phyloP scores from a whole-genome alignment of 2,888 invertebrate genomes.

The Monoplex corrugatus region DNA sequence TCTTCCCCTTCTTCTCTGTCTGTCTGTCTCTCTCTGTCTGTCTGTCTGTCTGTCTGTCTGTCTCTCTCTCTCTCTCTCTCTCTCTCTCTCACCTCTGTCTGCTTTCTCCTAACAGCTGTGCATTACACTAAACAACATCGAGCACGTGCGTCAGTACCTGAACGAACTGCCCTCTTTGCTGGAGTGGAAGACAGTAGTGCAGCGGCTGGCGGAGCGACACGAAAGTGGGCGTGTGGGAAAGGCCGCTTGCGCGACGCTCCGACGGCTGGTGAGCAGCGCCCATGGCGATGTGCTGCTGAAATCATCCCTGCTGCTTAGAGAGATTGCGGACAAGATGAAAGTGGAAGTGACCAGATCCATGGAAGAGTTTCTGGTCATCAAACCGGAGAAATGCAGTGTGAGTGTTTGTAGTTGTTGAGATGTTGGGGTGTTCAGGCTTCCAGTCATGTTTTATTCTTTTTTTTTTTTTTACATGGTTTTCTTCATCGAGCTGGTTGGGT shows the following conservation, averaged over 20 bases:
- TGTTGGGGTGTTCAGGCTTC: too few relatives aligned
- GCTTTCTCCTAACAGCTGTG: conserved; percentile 69
- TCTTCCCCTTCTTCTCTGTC: too few relatives aligned
- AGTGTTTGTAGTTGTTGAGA: conserved; percentile 51
- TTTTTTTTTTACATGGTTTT: too few relatives aligned
- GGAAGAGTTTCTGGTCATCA: conserved; percentile 68
- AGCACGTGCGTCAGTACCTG: conserved; percentile 76
- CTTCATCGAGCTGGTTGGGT: too few relatives aligned
- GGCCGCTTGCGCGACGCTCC: conserved; percentile 65
- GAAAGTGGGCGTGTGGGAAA: conserved; percentile 70
- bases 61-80: conserved; percentile 32
- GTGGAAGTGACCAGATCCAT: conserved; percentile 71
- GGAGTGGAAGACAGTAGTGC: conserved; percentile 67
- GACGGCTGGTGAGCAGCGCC: conserved; percentile 65
- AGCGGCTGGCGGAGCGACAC: conserved; percentile 68
- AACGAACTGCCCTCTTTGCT: conserved; percentile 71
- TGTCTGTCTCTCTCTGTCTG: background rate
- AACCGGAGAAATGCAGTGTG: conserved; percentile 72
- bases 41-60: conserved; percentile 21
- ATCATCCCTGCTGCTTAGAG: conserved; percentile 63
- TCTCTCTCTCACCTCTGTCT: background rate
- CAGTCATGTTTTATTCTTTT: too few relatives aligned
- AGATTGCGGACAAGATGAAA: conserved; percentile 74
- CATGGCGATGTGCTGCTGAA: conserved; percentile 72
- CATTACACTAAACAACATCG: conserved; percentile 80